phyloP scores from a whole-genome alignment of 2,113 vertebrate genomes.

The Oncorhynchus keta region DNA sequence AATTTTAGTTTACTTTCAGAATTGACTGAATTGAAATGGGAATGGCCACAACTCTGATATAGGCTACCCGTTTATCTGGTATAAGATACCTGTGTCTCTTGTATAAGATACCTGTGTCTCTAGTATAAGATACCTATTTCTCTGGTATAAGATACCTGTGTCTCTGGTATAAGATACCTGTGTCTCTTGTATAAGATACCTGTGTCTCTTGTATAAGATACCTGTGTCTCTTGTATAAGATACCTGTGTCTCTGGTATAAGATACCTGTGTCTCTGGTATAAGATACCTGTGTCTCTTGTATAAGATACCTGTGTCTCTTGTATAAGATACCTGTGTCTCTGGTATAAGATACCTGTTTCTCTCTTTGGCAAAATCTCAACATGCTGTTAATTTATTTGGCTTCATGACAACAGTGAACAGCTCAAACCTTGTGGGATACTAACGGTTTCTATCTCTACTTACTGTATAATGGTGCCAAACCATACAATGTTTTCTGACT shows the following conservation, averaged over 20 bases:
- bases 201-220: not conserved
- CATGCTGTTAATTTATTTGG: not conserved
- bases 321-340: not conserved
- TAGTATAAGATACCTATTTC: no score
- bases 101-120: no score
- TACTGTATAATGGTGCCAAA: no score
- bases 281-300: not conserved
- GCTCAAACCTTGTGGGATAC: not conserved
- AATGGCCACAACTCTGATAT: no score
- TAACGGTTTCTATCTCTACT: no score
- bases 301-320: not conserved
- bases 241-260: no score
- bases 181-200: not conserved
- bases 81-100: no score
- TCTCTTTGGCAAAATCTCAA: conserved; percentile 29
- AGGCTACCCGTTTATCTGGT: not conserved
- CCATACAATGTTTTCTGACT: no score
- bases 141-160: no score
- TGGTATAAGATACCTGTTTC: not conserved
- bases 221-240: not conserved
- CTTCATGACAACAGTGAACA: conserved; percentile 4
- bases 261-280: not conserved
- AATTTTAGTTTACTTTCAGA: not conserved
- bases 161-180: no score
- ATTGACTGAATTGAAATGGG: no score